Conservation (phyloP, 2,888 invertebrate genomes). For the Philhelius pedissequus region DNA sequence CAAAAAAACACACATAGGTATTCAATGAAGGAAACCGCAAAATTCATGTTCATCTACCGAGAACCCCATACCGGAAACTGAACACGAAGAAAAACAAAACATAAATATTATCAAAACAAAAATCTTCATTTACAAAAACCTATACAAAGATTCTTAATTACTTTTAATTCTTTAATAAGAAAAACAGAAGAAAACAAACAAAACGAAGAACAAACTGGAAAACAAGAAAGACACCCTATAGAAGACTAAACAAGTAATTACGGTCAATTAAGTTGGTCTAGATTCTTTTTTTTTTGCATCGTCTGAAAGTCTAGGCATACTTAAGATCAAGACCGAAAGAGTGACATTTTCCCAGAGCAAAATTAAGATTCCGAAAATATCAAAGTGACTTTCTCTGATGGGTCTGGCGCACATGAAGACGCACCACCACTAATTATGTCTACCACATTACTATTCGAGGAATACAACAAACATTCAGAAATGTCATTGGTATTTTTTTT, state of each 20-base stretch:
- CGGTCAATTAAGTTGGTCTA: neutral
- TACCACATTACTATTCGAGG: neutral
- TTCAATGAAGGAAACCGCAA: neutral
- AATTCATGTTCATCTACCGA: neutral
- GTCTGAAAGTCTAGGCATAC: neutral
- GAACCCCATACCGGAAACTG: neutral
- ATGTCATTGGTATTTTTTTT: neutral
- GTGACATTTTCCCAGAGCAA: slow-evolving; percentile 4
- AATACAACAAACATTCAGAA: neutral
- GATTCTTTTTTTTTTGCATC: neutral
- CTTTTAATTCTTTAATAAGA: neutral
- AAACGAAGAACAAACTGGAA: neutral
- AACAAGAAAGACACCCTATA: neutral
- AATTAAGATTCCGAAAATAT: neutral
- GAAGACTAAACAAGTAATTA: neutral
- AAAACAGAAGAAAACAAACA: neutral
- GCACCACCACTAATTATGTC: neutral
- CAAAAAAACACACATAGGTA: neutral
- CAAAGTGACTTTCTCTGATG: neutral
- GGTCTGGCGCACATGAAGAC: neutral
- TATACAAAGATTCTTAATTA: slow-evolving; percentile 4
- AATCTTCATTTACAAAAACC: neutral
- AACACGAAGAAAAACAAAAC: neutral
- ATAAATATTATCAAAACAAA: slow-evolving; percentile 12
- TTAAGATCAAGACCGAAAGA: neutral